Conservation (phyloP, 2,888 invertebrate genomes). For the Gortyna flavago region DNA sequence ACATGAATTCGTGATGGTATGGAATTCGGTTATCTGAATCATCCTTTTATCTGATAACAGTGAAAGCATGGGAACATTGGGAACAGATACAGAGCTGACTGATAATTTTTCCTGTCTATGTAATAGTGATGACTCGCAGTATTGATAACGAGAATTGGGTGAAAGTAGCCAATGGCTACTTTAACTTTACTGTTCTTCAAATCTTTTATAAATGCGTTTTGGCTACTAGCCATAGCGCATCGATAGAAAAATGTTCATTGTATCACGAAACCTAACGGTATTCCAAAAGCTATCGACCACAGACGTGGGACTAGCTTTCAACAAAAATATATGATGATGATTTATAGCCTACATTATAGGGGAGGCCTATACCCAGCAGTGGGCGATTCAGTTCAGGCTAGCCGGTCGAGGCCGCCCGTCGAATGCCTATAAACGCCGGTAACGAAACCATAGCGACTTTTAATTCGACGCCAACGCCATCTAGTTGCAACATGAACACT, state of each 20-base stretch:
- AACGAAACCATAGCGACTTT: constrained; percentile 59
- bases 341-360: constrained; percentile 33
- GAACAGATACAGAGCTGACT: background rate
- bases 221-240: too few species aligned
- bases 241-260: too few species aligned
- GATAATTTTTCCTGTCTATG: background rate
- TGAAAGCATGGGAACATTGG: constrained; percentile 2
- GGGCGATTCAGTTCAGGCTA: constrained; percentile 29
- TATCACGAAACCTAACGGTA: too few species aligned
- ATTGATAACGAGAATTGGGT: background rate
- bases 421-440: constrained; percentile 28
- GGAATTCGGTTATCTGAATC: background rate
- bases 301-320: constrained; percentile 22
- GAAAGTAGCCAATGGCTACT: too few species aligned
- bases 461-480: constrained; percentile 53
- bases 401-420: accelerated
- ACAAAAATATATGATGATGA: constrained; percentile 51
- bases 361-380: constrained; percentile 52
- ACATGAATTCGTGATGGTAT: background rate
- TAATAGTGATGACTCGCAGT: background rate
- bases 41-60: constrained; percentile 15
- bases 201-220: too few species aligned
- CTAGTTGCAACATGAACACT: constrained; percentile 35
- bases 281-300: constrained; percentile 42
- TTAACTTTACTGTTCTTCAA: too few species aligned